Evolutionary conservation across 2,797 vertebrate species (phyloP).

Genomic region (Xiphorhynchus erythropygius): DNA sequence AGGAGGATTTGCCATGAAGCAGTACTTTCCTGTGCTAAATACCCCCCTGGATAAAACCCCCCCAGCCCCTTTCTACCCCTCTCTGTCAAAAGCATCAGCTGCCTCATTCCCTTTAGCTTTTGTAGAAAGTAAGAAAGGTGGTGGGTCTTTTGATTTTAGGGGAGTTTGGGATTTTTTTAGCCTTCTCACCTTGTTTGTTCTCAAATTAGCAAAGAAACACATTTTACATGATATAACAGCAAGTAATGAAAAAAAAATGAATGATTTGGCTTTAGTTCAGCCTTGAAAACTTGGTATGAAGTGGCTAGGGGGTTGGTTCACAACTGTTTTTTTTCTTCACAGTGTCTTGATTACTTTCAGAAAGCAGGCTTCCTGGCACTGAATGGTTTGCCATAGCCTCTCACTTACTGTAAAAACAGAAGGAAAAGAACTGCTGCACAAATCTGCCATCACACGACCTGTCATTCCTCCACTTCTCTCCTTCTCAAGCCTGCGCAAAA

Average conservation of each 20-base stretch:
- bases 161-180: not conserved
- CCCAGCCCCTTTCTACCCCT: not conserved
- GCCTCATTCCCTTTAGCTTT: not conserved
- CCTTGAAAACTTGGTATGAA: not conserved
- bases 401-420: constrained; percentile 16
- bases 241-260: not conserved
- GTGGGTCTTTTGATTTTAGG: not conserved
- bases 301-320: not conserved
- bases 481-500: not conserved
- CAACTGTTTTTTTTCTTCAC: not conserved
- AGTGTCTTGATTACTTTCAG: not conserved
- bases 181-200: not conserved
- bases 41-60: not conserved
- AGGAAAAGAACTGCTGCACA: not conserved
- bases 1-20: not conserved
- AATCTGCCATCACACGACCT: not conserved
- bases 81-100: not conserved
- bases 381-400: not conserved
- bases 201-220: not conserved
- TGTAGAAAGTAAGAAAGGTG: not conserved
- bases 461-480: not conserved
- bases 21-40: not conserved
- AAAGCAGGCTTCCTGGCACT: not conserved
- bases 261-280: not conserved
- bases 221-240: not conserved